These are phyloP conservation scores for Drosophila neonasuta DNA, from an alignment of 2,888 invertebrate genomes.

Conservation along the genomic window DNA sequence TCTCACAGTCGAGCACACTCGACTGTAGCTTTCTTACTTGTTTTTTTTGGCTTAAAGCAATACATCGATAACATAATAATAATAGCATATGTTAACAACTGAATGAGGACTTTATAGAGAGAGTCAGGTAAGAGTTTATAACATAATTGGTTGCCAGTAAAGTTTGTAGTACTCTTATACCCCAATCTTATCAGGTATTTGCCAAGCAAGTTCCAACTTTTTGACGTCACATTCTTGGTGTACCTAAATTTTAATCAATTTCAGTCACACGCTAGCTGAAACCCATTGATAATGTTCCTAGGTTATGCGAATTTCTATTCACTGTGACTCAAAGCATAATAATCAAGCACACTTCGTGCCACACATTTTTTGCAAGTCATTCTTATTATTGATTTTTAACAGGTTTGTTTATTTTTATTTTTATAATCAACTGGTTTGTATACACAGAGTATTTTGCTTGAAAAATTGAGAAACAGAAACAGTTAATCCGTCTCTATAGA, in stretches of 20 bases:
- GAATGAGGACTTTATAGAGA: no score
- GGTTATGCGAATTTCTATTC: slow-evolving; percentile 1
- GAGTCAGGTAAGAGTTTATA: no score
- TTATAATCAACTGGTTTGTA: neutral
- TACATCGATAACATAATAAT: no score
- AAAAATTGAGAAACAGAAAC: neutral
- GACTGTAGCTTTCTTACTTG: no score
- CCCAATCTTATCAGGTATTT: no score
- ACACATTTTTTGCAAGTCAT: slow-evolving; percentile 41
- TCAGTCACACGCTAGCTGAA: neutral
- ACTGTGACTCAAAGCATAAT: neutral
- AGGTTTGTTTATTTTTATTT: neutral
- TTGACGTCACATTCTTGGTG: neutral
- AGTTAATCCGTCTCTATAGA: slow-evolving; percentile 12
- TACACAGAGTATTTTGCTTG: neutral
- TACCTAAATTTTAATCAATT: slow-evolving; percentile 1
- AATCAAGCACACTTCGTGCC: neutral
- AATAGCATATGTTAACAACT: no score
- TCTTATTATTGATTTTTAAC: slow-evolving; percentile 52
- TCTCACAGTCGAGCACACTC: no score
- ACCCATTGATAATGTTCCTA: neutral
- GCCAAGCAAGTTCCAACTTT: neutral
- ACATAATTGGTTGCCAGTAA: no score
- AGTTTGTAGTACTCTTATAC: no score
- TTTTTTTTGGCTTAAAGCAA: no score